Evolutionary conservation across 2,888 invertebrate genomes (phyloP), one percentile per base, ranked within the genome.

Genomic region (Calliopum simillimum): DNA sequence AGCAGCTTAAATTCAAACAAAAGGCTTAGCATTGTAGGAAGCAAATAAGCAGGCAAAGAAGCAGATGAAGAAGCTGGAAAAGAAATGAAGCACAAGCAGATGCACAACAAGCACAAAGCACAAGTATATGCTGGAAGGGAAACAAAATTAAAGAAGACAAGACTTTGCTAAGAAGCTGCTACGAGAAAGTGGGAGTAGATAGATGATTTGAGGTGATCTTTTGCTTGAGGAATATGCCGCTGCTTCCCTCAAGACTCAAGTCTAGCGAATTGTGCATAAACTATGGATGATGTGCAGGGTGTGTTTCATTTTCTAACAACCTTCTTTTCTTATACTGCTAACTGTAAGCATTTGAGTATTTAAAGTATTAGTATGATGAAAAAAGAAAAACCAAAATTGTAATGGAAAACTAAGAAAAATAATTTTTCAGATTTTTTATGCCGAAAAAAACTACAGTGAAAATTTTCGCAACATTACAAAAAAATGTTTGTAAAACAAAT

Each of bases 1-100:
- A 76, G 71, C 74, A 72, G 74, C 75, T 76, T 71, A 72, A 74
- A 64, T 71, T 70, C 68, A 73, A 75, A 75, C 75, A 75, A 76
- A 74, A 74, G 75, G 68, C 69, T 76, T 73, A 75, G 67, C 71
- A 68, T 25, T 5, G 41, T 33, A 25, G 59, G n/a, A n/a, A n/a
- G n/a, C n/a, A n/a, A n/a, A n/a, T n/a, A n/a, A n/a, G n/a, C n/a
- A n/a, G n/a, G n/a, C n/a, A n/a, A 41, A 33, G 33, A 33, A 33
- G 33, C 33, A 61, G 67, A 43, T 59, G 59, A 51, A 71, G 33
- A 19, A 43, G 25, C n/a, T 19, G 23, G 14, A 46, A 53, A 25
- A 33, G 25, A 67, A 33, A 49, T 49, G 51, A n/a, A 21, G 44
- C 43, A 12, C 11, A 6, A n/a, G 33, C 5, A 11, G 53, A n/a